Evolutionary conservation across 2,113 vertebrate species (phyloP).

Genomic region (Pangasianodon gigas): DNA sequence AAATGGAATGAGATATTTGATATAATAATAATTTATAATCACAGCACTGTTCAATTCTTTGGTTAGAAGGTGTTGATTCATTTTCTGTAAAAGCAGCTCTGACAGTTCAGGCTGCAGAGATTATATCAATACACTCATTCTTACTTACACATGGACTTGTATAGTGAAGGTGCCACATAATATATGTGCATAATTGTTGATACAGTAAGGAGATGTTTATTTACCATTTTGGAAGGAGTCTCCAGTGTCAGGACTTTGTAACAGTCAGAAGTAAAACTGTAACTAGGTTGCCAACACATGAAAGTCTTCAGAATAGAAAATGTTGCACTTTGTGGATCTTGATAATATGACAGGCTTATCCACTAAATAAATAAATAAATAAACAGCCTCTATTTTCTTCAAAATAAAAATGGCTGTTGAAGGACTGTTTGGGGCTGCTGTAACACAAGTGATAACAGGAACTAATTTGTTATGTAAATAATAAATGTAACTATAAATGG

Average conservation of each 20-base stretch:
- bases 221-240: not conserved
- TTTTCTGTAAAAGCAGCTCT: not conserved
- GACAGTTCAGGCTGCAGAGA: not conserved
- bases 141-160: not conserved
- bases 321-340: not conserved
- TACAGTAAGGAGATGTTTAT: not conserved
- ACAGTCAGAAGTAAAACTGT: not conserved
- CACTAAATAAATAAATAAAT: not conserved
- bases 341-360: not conserved
- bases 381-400: not conserved
- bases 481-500: not conserved
- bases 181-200: not conserved
- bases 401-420: not conserved
- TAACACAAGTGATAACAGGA: not conserved
- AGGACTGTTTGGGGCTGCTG: not conserved
- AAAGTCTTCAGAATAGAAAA: not conserved
- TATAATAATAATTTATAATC: not conserved
- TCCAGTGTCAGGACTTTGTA: not conserved
- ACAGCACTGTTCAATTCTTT: not conserved
- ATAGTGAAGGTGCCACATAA: not conserved
- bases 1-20: not conserved
- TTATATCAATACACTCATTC: too few relatives aligned
- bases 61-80: not conserved
- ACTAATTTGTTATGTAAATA: not conserved
- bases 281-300: not conserved